phyloP scores from a whole-genome alignment of 2,888 invertebrate genomes.

The Apantesis nais region DNA sequence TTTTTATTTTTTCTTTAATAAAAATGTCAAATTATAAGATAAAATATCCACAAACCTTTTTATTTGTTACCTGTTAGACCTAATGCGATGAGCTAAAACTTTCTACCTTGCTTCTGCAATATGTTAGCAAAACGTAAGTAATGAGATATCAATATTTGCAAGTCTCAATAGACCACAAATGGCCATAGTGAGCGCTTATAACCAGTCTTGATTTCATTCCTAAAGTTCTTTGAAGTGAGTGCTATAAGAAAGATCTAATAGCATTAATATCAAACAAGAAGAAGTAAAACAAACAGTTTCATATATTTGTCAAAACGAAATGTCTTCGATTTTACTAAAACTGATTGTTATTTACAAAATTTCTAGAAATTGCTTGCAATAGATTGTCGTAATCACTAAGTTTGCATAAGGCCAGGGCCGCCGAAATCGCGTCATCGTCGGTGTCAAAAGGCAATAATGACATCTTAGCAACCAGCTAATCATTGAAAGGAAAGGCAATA shows the following conservation, averaged over 20 bases:
- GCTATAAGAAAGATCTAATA: no score
- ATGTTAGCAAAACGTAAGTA: not conserved
- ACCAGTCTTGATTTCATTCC: not conserved
- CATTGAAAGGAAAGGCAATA: constrained; percentile 7
- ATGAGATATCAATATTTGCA: not conserved
- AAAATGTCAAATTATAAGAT: constrained; percentile 11
- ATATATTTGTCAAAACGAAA: not conserved
- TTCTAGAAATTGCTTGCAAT: constrained; percentile 45
- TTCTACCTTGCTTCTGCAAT: not conserved
- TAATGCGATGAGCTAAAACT: not conserved
- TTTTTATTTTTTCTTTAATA: no score
- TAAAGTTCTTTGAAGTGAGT: no score
- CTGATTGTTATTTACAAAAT: constrained; percentile 46
- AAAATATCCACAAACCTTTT: constrained; percentile 8
- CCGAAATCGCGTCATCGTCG: constrained; percentile 50
- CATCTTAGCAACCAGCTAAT: constrained; percentile 24
- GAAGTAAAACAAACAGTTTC: not conserved
- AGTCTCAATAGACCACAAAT: not conserved
- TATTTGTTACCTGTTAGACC: constrained; percentile 12
- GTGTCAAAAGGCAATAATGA: constrained; percentile 50
- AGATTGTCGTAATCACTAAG: constrained; percentile 52
- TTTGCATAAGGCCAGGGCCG: constrained; percentile 63
- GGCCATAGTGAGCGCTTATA: not conserved
- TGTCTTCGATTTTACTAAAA: constrained; percentile 41
- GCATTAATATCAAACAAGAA: not conserved